Evolutionary conservation across 2,113 vertebrate species (phyloP), one percentile per base, ranked within the genome.

Genomic region (Gymnogyps californianus): DNA sequence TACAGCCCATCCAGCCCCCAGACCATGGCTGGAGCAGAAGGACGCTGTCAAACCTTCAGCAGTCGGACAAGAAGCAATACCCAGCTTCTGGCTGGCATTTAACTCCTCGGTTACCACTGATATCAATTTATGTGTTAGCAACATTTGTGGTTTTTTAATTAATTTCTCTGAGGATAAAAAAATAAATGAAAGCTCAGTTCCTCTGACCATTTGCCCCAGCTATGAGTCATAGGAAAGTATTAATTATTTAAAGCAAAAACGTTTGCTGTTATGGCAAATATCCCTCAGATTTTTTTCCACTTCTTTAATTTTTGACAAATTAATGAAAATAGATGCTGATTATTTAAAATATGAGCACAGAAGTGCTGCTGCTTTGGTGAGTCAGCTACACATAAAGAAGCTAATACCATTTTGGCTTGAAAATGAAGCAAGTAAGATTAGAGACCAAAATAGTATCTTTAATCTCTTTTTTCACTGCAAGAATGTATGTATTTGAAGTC

Each of bases 381-480:
- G 36, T 91, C 40, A 94, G 40, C 76, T 90, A 76, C 69, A 62
- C 13, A n/a, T 83, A 64, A 89, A 93, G 47, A 94, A 72, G 7
- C 8, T 62, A 90, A 93, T 44, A 65, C 0, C 16, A 31, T 76
- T 97, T 97, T 94, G 77, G 21, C 61, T 95, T 74, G 25, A 96
- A 95, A 90, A 61, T 72, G 12, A 87, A 84, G 34, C 88, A 84
- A 40, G 64, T 76, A 87, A 49, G 46, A 94, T 74, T 95, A 93
- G 81, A 87, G 54, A 92, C 81, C 28, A 90, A 95, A 96, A 89
- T 54, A 95, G 89, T 88, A 66, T 42, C 51, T 93, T 71, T 83
- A 93, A 96, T 85, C 52, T 80, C 44, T 90, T 92, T 95, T 97
- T 93, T 80, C 80, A 55, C 19, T 89, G 62, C 36, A 71, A 96